Evolutionary conservation across 1,140 invertebrate genomes (phyloP).

Genomic region (Dendrolimus kikuchii): DNA sequence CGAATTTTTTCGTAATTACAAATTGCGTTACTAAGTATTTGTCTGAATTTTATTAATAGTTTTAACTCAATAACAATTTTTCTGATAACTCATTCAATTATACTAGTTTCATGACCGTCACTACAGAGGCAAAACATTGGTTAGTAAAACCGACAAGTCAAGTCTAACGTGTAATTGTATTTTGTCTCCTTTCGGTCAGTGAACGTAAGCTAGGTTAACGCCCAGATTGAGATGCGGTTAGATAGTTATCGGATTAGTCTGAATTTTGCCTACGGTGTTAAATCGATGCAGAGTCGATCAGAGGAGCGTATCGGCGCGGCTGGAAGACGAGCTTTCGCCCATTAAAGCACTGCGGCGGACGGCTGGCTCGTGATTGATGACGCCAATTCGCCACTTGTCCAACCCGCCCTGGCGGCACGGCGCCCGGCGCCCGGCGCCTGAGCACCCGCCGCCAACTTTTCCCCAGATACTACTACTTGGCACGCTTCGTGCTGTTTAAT

Average conservation of each 20-base stretch:
- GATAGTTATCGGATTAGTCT: neutral
- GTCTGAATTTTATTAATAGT: too few relatives aligned
- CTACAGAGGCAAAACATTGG: too few relatives aligned
- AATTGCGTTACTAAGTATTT: too few relatives aligned
- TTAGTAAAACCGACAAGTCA: too few relatives aligned
- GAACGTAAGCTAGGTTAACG: too few relatives aligned
- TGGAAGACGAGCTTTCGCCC: slow-evolving; percentile 28
- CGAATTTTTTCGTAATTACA: too few relatives aligned
- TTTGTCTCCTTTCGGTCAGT: too few relatives aligned
- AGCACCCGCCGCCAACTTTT: slow-evolving; percentile 17
- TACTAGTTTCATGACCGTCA: too few relatives aligned
- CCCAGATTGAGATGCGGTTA: too few relatives aligned
- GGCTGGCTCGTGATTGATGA: slow-evolving; percentile 30
- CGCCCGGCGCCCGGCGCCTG: slow-evolving; percentile 31
- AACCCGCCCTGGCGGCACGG: slow-evolving; percentile 24
- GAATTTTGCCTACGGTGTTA: slow-evolving; percentile 6
- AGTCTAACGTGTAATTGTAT: too few relatives aligned
- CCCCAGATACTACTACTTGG: slow-evolving; percentile 17
- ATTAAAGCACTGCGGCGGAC: slow-evolving; percentile 24
- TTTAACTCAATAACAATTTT: too few relatives aligned
- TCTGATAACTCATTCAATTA: too few relatives aligned
- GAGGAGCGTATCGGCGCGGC: slow-evolving; percentile 7
- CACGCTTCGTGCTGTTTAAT: slow-evolving; percentile 18
- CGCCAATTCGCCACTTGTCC: slow-evolving; percentile 51
- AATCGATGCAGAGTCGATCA: slow-evolving; percentile 17